phyloP scores from a whole-genome alignment of 2,888 invertebrate genomes.

The Rotaria magnacalcarata region DNA sequence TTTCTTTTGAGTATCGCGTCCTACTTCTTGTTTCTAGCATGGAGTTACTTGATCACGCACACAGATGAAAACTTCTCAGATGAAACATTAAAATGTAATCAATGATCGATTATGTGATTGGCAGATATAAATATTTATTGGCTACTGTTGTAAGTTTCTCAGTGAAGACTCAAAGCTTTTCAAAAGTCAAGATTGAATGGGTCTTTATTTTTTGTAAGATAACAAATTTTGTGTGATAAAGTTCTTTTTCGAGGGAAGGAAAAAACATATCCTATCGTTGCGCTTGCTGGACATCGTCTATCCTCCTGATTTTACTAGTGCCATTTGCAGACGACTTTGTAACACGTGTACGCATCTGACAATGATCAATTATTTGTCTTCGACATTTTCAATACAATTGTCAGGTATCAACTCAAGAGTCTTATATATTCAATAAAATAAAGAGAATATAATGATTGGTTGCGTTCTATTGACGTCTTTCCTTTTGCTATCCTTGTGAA shows the following conservation, averaged over 20 bases:
- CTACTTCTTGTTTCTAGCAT: conserved; percentile 29
- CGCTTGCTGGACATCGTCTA: not conserved
- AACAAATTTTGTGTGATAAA: not conserved
- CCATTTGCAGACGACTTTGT: not conserved
- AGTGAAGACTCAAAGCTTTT: not conserved
- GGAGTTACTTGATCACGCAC: conserved; percentile 4
- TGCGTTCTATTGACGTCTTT: not conserved
- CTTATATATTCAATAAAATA: not conserved
- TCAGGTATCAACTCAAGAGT: conserved; percentile 22
- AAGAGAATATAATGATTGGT: not conserved
- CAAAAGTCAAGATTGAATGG: not conserved
- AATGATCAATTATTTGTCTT: not conserved
- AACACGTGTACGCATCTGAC: not conserved
- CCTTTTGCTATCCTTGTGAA: not conserved
- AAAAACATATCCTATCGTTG: not conserved
- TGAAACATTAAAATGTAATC: not conserved
- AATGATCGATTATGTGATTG: not conserved
- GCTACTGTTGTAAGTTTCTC: conserved; percentile 14
- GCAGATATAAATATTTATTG: not conserved
- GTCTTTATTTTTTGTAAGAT: not conserved
- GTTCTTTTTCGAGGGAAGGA: not conserved
- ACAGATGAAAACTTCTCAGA: not conserved
- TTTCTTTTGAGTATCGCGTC: conserved; percentile 12
- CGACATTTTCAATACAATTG: not conserved
- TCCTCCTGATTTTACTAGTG: conserved; percentile 13